phyloP scores from a whole-genome alignment of 2,797 vertebrate genomes.

The Mormyrus proboscirostris region DNA sequence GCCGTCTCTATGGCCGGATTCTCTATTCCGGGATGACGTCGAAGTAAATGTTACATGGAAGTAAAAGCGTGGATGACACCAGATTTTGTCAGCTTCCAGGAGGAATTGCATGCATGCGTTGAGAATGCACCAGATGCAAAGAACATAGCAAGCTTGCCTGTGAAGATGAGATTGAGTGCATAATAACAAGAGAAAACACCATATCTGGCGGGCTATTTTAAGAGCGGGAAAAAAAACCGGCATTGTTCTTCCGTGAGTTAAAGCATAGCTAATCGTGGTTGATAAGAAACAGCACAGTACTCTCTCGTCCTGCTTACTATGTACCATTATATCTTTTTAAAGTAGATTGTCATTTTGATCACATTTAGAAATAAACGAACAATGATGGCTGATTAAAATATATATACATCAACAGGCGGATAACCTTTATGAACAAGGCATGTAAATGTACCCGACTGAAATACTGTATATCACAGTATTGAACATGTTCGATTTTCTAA shows the following conservation, averaged over 20 bases:
- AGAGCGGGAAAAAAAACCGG: background rate
- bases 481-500: background rate
- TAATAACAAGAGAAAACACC: background rate
- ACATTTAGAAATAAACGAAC: background rate
- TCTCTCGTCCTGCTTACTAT: background rate
- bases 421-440: background rate
- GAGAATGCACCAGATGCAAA: background rate
- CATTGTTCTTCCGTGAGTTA: background rate
- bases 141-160: background rate
- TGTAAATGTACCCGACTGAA: background rate
- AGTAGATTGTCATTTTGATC: background rate
- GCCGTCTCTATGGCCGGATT: background rate
- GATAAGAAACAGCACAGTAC: background rate
- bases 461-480: background rate
- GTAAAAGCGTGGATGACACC: background rate
- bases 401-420: background rate
- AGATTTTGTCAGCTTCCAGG: background rate
- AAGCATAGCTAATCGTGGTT: background rate
- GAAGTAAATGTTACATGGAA: background rate
- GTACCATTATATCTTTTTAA: background rate
- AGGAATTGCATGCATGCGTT: background rate
- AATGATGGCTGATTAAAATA: background rate
- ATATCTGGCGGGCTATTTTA: background rate
- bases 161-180: background rate
- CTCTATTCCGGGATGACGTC: slow-evolving; percentile 18